A percentile compares a stretch with the other conserved stretches of the same genome.
Evolutionary conservation across 2,797 vertebrate species (phyloP).

Genomic region (Chiloscyllium punctatum): DNA sequence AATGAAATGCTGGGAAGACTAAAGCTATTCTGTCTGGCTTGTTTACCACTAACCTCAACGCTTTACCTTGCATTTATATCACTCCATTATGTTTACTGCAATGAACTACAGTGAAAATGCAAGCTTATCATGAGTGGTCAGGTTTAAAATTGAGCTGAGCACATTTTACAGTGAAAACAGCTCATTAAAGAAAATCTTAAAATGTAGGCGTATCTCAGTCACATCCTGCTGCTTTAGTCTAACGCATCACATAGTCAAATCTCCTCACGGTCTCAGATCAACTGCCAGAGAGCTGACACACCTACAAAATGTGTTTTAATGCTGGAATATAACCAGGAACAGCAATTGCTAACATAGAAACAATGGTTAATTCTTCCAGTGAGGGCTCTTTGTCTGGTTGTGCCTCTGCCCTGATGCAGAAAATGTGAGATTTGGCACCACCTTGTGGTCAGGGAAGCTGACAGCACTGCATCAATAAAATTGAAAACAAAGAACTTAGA

Average conservation of each 20-base stretch:
- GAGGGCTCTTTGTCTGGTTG: neutral
- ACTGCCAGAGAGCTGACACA: neutral
- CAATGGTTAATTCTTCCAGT: neutral
- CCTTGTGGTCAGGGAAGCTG: neutral
- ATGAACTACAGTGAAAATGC: neutral
- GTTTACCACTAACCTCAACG: too few species aligned
- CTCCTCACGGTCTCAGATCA: neutral
- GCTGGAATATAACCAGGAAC: neutral
- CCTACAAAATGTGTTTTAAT: neutral
- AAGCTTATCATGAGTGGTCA: too few species aligned
- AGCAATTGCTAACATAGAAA: too few species aligned
- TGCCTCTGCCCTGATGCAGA: neutral
- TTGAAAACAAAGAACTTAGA: neutral
- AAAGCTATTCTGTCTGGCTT: too few species aligned
- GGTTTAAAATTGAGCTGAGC: neutral
- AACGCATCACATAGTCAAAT: neutral
- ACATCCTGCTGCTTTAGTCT: neutral
- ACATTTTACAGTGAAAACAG: neutral
- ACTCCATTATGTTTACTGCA: neutral
- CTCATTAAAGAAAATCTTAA: neutral
- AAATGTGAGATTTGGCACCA: neutral
- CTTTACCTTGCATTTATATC: neutral
- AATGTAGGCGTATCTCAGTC: neutral
- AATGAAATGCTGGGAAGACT: too few species aligned
- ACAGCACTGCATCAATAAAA: neutral